Evolutionary conservation across 2,113 vertebrate species (phyloP), one percentile per base, ranked within the genome.

Genomic region (Zootoca vivipara): DNA sequence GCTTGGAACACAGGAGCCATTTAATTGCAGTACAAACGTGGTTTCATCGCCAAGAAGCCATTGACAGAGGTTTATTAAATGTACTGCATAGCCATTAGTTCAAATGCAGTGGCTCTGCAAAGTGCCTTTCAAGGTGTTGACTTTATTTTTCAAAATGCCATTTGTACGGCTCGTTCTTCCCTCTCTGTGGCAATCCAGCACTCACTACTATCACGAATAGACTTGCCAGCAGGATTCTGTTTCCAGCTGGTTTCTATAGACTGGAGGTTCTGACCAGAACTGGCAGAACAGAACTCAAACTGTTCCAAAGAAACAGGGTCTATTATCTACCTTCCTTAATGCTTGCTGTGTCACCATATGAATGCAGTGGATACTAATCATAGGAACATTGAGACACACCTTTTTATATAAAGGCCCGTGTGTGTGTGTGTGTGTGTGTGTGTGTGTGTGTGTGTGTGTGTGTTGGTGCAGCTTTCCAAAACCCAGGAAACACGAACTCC

Each of bases 81-180:
- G 52, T 33, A 0, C 22, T 38, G 72, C 73, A 58, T 18, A 42
- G 35, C 56, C 18, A 35, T 2, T 15, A 91, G 87, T 33, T 69
- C 4, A 56, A 35, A 70, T 38, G 64, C 65, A 64, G 82, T 80
- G 67, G 7, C 40, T 65, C 74, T 84, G 52, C 52, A 85, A 90
- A 89, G 78, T 70, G 58, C 1, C 64, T 80, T 90, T 80, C 24
- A 88, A 16, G 85, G 6, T 7, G 7, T 81, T 69, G 30, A 33
- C 77, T 86, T 92, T 90, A 40, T 65, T 62, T 56, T 0, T 90
- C 69, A 85, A 1, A 42, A 87, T 18, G 30, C 79, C 22, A 75
- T 91, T 81, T 82, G 62, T 62, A 67, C 15, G 73, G 35, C n/a
- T 88, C 79, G 73, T 81, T 89, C 85, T 88, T 91, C 18, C 20